Base-by-base conservation (phyloP, 2,797 vertebrate species). In the Pseudopleuronectes americanus region DNA sequence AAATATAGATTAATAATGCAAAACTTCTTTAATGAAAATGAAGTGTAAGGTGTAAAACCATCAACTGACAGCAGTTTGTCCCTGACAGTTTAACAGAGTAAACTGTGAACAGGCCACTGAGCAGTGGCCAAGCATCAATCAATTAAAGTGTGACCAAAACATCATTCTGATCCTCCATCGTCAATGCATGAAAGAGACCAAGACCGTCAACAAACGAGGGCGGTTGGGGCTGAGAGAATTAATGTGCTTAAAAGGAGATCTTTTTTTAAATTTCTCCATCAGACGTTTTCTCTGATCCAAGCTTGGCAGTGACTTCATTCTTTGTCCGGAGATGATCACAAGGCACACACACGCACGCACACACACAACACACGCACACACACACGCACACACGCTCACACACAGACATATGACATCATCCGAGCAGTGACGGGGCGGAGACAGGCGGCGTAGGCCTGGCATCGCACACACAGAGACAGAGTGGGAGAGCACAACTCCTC, bases 281-380 rank as follows among this genome's bases (percentile, higher is more conserved):
- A 45, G 14, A 41, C 26, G 8, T 5, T 8, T 48, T 53, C 22
- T 5, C 47, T 51, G 9, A 1, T 54, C 36, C 36, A 43, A 49
- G 73, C 81, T 72, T 38, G 33, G 64, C 76, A 53, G 52, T 71
- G 83, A 81, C 74, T 85, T 86, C 77, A 80, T 72, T 88, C 86
- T 91, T 91, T 89, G 88, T 91, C 70, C 64, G 38, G 22, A 48
- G 68, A 74, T 53, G 79, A 86, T 90, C 85, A 87, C 90, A 86
- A 84, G 84, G 68, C 79, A 71, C 4, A 53, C 28, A 21, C 57
- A 69, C 53, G 41, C 68, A 66, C 75, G 55, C 51, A 59, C 33
- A 47, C 48, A 41, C 67, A 57, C 65, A 64, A 53, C 28, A 21
- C 57, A 69, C 53, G 33, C 68, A 66, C 75, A 61, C 51, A 59